Conservation (phyloP, 2,113 vertebrate species). For the Otolemur garnettii region DNA sequence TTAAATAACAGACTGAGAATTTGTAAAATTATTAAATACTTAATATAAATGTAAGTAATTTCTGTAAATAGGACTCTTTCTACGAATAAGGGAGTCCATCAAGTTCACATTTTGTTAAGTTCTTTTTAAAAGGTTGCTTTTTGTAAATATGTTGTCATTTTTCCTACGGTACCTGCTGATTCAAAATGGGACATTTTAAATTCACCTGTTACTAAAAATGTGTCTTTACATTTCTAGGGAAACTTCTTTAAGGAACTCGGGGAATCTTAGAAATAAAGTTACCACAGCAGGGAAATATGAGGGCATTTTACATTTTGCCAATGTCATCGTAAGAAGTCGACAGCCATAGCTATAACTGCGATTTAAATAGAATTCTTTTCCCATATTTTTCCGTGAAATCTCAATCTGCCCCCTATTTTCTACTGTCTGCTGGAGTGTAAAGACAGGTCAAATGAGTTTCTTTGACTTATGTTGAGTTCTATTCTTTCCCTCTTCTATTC, state of each 20-base stretch:
- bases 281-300: neutral
- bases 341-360: neutral
- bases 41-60: neutral
- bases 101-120: neutral
- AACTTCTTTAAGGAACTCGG: neutral
- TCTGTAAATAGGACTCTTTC: neutral
- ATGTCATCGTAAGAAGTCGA: conserved; percentile 11
- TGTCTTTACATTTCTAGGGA: neutral
- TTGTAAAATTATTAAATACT: neutral
- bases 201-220: neutral
- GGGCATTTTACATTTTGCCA: neutral
- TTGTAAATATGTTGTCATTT: neutral
- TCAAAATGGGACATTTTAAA: conserved; percentile 19
- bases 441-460: conserved; percentile 18
- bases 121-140: neutral
- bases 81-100: neutral
- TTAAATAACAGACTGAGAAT: neutral
- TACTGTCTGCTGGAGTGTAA: neutral
- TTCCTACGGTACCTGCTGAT: neutral
- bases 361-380: conserved; percentile 23
- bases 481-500: neutral
- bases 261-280: neutral
- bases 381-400: conserved; percentile 2
- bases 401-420: neutral
- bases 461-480: neutral